Evolutionary conservation across 2,113 vertebrate genomes (phyloP).

Genomic region (Misgurnus mizolepis): DNA sequence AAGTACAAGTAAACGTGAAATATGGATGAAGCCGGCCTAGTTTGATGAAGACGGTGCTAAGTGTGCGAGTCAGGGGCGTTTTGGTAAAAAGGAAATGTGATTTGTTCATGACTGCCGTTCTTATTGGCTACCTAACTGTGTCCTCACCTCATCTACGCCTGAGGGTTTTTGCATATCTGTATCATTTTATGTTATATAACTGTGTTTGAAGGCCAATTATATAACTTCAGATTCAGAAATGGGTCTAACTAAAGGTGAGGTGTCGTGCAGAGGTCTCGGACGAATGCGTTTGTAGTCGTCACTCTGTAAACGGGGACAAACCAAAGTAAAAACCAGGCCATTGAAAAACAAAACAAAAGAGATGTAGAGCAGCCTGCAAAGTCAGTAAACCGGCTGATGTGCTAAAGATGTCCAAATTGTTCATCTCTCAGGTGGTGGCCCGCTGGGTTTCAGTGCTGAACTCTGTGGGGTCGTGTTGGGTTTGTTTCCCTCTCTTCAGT

Average conservation of each 20-base stretch:
- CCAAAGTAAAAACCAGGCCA: background rate
- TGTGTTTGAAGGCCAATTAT: slow-evolving; percentile 48
- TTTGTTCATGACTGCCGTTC: slow-evolving; percentile 44
- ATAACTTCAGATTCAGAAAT: slow-evolving; percentile 49
- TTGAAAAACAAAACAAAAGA: background rate
- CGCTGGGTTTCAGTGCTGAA: slow-evolving; percentile 14
- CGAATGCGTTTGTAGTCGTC: slow-evolving; percentile 46
- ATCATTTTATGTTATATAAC: slow-evolving; percentile 52
- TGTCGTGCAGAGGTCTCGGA: slow-evolving; percentile 31
- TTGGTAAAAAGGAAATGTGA: slow-evolving; percentile 43
- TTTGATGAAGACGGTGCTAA: slow-evolving; percentile 55
- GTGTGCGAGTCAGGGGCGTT: slow-evolving; percentile 50
- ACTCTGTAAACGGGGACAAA: slow-evolving; percentile 12
- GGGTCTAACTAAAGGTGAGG: slow-evolving; percentile 1
- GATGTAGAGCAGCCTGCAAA: background rate
- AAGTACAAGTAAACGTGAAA: slow-evolving; percentile 63
- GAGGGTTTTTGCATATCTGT: slow-evolving; percentile 54
- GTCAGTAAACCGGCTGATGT: background rate
- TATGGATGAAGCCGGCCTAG: slow-evolving; percentile 58
- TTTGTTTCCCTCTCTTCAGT: slow-evolving; percentile 5
- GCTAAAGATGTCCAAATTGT: background rate
- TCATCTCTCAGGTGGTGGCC: slow-evolving; percentile 43
- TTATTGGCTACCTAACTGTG: slow-evolving; percentile 19
- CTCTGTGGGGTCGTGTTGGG: background rate
- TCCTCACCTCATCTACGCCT: background rate